Evolutionary conservation across 2,797 vertebrate species (phyloP).

Genomic region (Otus scops): DNA sequence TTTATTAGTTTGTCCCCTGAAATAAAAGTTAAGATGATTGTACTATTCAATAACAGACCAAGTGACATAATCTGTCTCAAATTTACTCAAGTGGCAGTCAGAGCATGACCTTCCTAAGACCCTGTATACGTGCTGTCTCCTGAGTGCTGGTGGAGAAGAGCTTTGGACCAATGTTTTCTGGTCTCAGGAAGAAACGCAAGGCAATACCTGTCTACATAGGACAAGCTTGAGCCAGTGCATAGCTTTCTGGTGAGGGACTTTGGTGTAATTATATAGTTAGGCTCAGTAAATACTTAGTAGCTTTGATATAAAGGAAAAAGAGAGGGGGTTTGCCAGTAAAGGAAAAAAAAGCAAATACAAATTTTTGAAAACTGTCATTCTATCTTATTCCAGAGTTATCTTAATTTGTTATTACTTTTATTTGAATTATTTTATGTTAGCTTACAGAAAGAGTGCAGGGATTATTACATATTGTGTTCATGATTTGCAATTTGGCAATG

Average conservation of each 20-base stretch:
- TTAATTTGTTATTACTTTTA: background rate
- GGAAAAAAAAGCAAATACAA: background rate
- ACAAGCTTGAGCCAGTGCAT: background rate
- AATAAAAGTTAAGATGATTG: background rate
- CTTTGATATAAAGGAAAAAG: background rate
- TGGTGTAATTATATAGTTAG: background rate
- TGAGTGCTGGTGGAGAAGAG: background rate
- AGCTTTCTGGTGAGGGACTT: background rate
- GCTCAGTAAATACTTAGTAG: background rate
- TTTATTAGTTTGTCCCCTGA: conserved; percentile 13
- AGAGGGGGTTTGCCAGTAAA: background rate
- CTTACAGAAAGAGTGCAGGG: background rate
- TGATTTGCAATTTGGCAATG: background rate
- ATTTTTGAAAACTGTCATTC: accelerated
- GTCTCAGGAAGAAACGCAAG: background rate
- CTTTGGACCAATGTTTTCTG: background rate
- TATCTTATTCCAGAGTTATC: background rate
- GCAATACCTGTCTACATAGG: background rate
- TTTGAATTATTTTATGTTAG: background rate
- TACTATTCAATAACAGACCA: background rate
- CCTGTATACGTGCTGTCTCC: background rate
- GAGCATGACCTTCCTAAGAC: background rate
- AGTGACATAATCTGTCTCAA: conserved; percentile 1
- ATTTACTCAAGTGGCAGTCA: background rate
- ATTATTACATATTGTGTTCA: background rate